Evolutionary conservation across 1,140 invertebrate species (phyloP), one percentile per base, ranked within the genome.

Genomic region (Caenorhabditis remanei): DNA sequence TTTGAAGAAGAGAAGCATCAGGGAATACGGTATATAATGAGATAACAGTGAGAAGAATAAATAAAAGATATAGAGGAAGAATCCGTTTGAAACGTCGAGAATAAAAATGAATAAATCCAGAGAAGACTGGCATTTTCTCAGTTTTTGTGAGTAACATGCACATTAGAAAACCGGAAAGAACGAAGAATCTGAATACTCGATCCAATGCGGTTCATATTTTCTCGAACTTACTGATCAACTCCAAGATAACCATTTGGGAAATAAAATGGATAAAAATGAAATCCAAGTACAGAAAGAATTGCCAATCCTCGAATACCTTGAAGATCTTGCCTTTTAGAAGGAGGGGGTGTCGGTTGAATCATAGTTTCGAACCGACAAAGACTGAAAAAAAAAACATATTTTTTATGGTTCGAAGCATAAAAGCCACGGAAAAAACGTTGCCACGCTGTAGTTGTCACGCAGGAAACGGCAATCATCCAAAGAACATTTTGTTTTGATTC

Each of bases 101-200:
- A 32, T 84, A 84, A 61, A 84, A 84, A 11, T 84, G 53, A 2
- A 46, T 9, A 43, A 56, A 11, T 43, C 11, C 65, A 43, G 65
- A 71, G 14, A 43, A 19, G 9, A 71, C 41, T 19, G 41, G 41
- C 56, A 46, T 84, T 14, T 58, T 61, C 14, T 84, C n/a, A 43
- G 50, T n/a, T 84, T 46, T 61, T 61, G 50, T 46, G 40, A 84
- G 83, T n/a, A 84, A 41, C 56, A 84, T 46, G 50, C 50, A 56
- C 83, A 84, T 84, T 19, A 84, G 48, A 46, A 58, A 84, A 19
- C 83, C 83, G n/a, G 83, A 84, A 43, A 84, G 83, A 43, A 84
- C 83, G 41, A 84, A 84, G 41, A 84, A 84, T 84, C 83, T 84
- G 46, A 14, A 83, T 13, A 4, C 40, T 32, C 2, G 2, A 0